Conservation (phyloP, 2,888 invertebrate species). For the Melanostoma mellinum region DNA sequence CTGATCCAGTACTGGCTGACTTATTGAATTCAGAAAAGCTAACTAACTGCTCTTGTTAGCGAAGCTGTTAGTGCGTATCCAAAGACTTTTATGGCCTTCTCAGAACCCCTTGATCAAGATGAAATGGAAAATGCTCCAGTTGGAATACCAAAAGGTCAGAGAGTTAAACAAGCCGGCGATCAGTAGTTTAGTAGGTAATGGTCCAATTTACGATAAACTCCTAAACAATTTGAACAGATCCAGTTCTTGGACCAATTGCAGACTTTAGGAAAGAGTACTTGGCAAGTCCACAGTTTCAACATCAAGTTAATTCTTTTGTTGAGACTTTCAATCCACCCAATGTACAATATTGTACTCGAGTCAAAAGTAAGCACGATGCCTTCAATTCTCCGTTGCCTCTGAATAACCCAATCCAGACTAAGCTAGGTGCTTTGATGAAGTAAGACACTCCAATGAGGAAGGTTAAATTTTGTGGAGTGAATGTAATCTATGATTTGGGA, state of each 20-base stretch:
- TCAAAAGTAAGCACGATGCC: slow-evolving; percentile 68
- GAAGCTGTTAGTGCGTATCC: slow-evolving; percentile 74
- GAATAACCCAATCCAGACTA: slow-evolving; percentile 77
- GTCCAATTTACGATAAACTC: slow-evolving; percentile 85
- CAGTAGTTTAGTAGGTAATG: slow-evolving; percentile 84
- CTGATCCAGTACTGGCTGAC: slow-evolving; percentile 76
- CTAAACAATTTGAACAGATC: slow-evolving; percentile 84
- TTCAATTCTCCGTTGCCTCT: slow-evolving; percentile 80
- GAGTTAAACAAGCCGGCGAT: slow-evolving; percentile 84
- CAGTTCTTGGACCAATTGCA: slow-evolving; percentile 84
- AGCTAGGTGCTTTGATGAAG: slow-evolving; percentile 78
- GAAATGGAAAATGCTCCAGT: slow-evolving; percentile 74
- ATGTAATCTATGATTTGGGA: slow-evolving; percentile 78
- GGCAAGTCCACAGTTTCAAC: slow-evolving; percentile 83
- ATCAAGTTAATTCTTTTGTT: slow-evolving; percentile 83
- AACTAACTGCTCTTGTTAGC: slow-evolving; percentile 74
- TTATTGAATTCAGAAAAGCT: slow-evolving; percentile 77
- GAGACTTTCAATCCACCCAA: slow-evolving; percentile 59
- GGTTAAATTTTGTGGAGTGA: slow-evolving; percentile 79
- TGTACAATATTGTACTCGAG: slow-evolving; percentile 71
- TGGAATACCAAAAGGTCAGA: slow-evolving; percentile 82
- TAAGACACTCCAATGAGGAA: slow-evolving; percentile 81
- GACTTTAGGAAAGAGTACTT: slow-evolving; percentile 85
- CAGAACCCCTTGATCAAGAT: slow-evolving; percentile 77
- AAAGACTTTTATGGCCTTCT: slow-evolving; percentile 78